Evolutionary conservation across 2,797 vertebrate species (phyloP), one percentile per base, ranked within the genome.

Genomic region (Melopsittacus undulatus): DNA sequence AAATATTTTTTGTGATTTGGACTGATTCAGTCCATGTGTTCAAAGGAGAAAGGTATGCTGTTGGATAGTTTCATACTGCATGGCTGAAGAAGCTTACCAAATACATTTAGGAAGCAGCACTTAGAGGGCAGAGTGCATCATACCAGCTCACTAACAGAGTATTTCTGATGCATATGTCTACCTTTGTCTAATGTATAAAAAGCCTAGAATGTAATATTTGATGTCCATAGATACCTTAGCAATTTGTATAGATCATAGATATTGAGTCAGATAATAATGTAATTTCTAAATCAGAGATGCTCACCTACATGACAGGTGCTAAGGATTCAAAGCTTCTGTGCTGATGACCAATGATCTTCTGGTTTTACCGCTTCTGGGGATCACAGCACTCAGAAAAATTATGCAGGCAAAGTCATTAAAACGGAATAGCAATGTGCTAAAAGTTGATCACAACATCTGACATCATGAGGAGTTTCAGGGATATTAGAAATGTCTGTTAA

Each of bases 21-120:
- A 64, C n/a, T 43, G 36, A 30, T 69, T 73, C 64, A 59, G 34
- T 79, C n/a, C 22, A 43, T 0, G 0, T 56, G 10, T 46, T 51
- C 8, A 73, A 51, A 77, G 18, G 18, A 42, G 11, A 19, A 38
- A 77, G 67, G 11, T 2, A 6, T 11, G 13, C 11, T 27, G 5
- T 43, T 75, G 49, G 5, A 9, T 2, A 67, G 84, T 92, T 90
- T 64, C 40, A 12, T 63, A 8, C 29, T 67, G 16, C 2, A 1
- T 63, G 21, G 48, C 43, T 77, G 17, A 52, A 94, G 70, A 59
- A 13, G 26, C 24, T 54, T 49, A 30, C 18, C 9, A 69, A 11
- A 34, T 20, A 23, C 19, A 29, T 79, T 57, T 48, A 48, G 30
- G 48, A 76, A 90, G 22, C 34, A 18, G 24, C 26, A 27, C 5